Base-by-base conservation (phyloP, 2,888 invertebrate genomes). In the Eudasyphora cyanicolor region DNA sequence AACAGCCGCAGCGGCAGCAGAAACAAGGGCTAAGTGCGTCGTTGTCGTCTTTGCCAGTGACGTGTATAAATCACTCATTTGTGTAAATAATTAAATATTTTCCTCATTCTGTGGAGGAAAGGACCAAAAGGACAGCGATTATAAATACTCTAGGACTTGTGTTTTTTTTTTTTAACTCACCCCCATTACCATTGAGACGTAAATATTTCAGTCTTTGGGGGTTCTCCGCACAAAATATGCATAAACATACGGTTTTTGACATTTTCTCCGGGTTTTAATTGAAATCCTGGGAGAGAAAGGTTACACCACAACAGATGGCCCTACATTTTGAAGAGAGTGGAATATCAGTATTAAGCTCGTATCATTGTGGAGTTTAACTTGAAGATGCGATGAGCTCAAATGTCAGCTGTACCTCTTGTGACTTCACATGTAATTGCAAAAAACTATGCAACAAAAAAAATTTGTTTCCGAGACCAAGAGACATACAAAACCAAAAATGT, bases 41-140 rank as follows among this genome's bases (percentile, higher is more conserved):
- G 10, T 77, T 12, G 62, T 17, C 38, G 35, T 76, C 64, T 5
- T 77, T 12, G 62, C 17, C 73, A 32, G 27, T 75, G 80, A 80
- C 64, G 75, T 49, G 64, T 57, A 84, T 84, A 84, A 84, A 84
- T 84, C 83, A 80, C 80, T 84, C 77, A 78, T 75, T 76, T 80
- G 77, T 77, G 62, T 78, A 64, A 64, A 80, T 77, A 57, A 45
- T 54, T 62, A 54, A 49, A 21, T 49, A 19, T 27, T 49, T 76
- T 73, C 0, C 0, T 21, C 21, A 24, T 38, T 38, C 6, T 10
- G 29, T 29, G 17, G 19, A 21, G 29, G 21, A 45, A 67, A 73
- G 73, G 21, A 42, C 12, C 57, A 45, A 45, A 78, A 57, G 64
- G 62, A 35, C 64, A 62, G 7, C 17, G 21, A 24, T 5, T 24